Evolutionary conservation across 2,888 invertebrate species (phyloP).

Genomic region (Netelia inedita): DNA sequence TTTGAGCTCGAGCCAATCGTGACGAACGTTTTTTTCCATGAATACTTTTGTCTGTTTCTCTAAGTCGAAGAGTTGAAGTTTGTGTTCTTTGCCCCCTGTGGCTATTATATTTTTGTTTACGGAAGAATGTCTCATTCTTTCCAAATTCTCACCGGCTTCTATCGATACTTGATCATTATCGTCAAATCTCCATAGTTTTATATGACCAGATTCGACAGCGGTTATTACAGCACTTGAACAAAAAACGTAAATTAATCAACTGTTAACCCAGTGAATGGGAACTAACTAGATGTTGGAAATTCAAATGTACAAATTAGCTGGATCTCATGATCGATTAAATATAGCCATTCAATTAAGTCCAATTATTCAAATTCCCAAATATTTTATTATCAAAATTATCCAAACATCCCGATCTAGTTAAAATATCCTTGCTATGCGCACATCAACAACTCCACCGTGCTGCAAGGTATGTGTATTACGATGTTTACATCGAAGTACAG

Average conservation of each 20-base stretch:
- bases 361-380: too few relatives aligned
- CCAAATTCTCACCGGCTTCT: constrained; percentile 88
- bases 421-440: too few relatives aligned
- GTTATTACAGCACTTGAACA: constrained; percentile 85
- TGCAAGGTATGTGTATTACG: too few relatives aligned
- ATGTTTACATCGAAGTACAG: too few relatives aligned
- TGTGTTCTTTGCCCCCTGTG: constrained; percentile 96
- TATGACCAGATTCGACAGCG: constrained; percentile 88
- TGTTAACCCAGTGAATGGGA: neutral
- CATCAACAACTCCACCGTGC: too few relatives aligned
- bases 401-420: too few relatives aligned
- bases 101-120: constrained; percentile 89
- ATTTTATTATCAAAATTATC: too few relatives aligned
- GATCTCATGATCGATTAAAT: too few relatives aligned
- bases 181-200: constrained; percentile 88
- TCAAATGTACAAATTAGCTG: too few relatives aligned
- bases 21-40: constrained; percentile 90
- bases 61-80: constrained; percentile 94
- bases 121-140: constrained; percentile 89
- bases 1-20: constrained; percentile 93
- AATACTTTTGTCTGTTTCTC: constrained; percentile 85
- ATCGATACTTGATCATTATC: constrained; percentile 84
- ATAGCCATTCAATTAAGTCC: too few relatives aligned
- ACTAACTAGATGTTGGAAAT: neutral
- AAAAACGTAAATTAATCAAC: constrained; percentile 20